A percentile compares a stretch with the other conserved stretches of the same genome.
Evolutionary conservation across 2,888 invertebrate species (phyloP).

Genomic region (Tetranychus truncatus): DNA sequence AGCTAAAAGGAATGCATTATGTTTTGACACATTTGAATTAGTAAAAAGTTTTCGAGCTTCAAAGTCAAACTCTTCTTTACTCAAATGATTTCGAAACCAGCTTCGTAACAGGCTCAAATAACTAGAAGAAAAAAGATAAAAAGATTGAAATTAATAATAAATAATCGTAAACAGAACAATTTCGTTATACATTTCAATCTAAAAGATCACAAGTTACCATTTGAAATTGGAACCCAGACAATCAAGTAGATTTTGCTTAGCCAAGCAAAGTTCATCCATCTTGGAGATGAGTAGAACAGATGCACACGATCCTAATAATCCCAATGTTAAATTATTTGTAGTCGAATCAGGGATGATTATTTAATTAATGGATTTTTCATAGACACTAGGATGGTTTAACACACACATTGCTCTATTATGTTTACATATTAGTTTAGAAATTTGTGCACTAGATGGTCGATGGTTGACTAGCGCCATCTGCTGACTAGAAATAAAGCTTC

Average conservation of each 20-base stretch:
- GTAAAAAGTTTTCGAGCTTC: slow-evolving; percentile 55
- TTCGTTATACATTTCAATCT: no score
- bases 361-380: neutral
- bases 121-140: slow-evolving; percentile 24
- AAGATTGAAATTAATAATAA: neutral
- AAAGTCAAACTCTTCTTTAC: slow-evolving; percentile 63
- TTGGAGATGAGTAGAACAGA: neutral
- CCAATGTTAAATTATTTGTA: no score
- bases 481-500: neutral
- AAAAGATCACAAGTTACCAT: slow-evolving; percentile 5
- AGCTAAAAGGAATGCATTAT: slow-evolving; percentile 64
- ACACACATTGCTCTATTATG: neutral
- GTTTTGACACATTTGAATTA: slow-evolving; percentile 43
- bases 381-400: no score
- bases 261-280: slow-evolving; percentile 13
- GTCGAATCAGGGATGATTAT: neutral
- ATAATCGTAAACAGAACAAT: no score
- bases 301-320: neutral
- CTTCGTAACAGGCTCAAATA: slow-evolving; percentile 33
- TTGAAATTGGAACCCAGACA: slow-evolving; percentile 18
- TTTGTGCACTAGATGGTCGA: neutral
- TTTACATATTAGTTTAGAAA: neutral
- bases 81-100: slow-evolving; percentile 40
- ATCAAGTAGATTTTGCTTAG: slow-evolving; percentile 15
- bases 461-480: neutral